phyloP scores from a whole-genome alignment of 37 sponge, comb jelly and placozoan genomes.

The Amphimedon queenslandica region DNA sequence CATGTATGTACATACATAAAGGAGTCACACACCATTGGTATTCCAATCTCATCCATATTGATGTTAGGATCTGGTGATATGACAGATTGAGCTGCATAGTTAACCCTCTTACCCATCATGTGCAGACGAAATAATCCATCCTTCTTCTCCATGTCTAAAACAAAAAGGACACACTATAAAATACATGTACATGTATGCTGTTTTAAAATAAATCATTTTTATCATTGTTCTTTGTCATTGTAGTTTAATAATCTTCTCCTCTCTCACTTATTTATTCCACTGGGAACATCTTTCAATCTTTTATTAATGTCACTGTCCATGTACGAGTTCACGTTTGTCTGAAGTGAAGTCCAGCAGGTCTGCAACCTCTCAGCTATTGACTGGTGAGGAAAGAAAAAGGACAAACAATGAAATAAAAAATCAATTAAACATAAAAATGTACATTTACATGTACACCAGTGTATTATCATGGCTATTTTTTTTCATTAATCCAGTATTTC shows the following conservation, averaged over 20 bases:
- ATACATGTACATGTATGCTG: too few species aligned
- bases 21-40: slow-evolving; percentile 64
- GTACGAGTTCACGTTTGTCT: slow-evolving; percentile 78
- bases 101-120: slow-evolving; percentile 99
- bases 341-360: slow-evolving; percentile 68
- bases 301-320: slow-evolving; percentile 71
- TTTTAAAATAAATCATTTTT: too few species aligned
- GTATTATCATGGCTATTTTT: too few species aligned
- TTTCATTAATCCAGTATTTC: too few species aligned
- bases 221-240: too few species aligned
- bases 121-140: slow-evolving; percentile 95
- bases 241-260: too few species aligned
- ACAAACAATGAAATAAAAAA: too few species aligned
- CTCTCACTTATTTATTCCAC: slow-evolving; percentile 78
- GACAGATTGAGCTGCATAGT: slow-evolving; percentile 96
- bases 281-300: slow-evolving; percentile 31
- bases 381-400: too few species aligned
- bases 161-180: not conserved
- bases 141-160: slow-evolving; percentile 85
- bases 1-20: too few species aligned
- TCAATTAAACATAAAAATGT: too few species aligned
- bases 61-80: slow-evolving; percentile 94
- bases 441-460: too few species aligned
- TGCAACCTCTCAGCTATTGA: slow-evolving; percentile 82
- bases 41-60: slow-evolving; percentile 94